These are phyloP conservation scores for Pangasius krempfi DNA, from an alignment of 2,797 vertebrate genomes.

Conservation along the genomic window DNA sequence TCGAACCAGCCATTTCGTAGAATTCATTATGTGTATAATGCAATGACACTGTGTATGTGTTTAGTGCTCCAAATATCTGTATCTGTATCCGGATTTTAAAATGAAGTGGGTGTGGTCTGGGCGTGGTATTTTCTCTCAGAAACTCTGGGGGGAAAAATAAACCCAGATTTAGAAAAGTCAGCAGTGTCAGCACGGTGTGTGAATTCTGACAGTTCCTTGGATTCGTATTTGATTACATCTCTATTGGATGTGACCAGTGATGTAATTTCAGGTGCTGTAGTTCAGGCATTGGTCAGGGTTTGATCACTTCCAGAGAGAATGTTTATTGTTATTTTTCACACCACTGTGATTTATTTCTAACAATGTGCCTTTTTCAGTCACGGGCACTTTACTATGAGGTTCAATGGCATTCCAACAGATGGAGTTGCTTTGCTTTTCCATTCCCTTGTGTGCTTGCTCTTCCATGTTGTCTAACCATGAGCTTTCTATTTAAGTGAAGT, in stretches of 20 bases:
- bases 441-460: background rate
- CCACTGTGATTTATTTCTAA: background rate
- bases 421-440: slow-evolving; percentile 20
- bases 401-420: slow-evolving; percentile 34
- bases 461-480: background rate
- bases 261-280: background rate
- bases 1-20: background rate
- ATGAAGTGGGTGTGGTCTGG: background rate
- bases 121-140: background rate
- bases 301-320: background rate
- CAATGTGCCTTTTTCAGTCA: background rate
- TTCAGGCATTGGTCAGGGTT: background rate
- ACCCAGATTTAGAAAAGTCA: background rate
- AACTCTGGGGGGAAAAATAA: background rate
- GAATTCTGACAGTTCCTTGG: background rate
- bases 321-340: slow-evolving; percentile 4
- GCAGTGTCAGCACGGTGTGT: background rate
- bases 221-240: background rate
- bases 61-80: background rate
- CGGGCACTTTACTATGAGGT: slow-evolving; percentile 36
- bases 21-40: background rate
- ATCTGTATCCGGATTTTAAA: background rate
- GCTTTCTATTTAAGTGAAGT: slow-evolving; percentile 10
- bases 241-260: background rate
- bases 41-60: background rate